phyloP scores from a whole-genome alignment of 2,113 vertebrate species.

The Grus americana region DNA sequence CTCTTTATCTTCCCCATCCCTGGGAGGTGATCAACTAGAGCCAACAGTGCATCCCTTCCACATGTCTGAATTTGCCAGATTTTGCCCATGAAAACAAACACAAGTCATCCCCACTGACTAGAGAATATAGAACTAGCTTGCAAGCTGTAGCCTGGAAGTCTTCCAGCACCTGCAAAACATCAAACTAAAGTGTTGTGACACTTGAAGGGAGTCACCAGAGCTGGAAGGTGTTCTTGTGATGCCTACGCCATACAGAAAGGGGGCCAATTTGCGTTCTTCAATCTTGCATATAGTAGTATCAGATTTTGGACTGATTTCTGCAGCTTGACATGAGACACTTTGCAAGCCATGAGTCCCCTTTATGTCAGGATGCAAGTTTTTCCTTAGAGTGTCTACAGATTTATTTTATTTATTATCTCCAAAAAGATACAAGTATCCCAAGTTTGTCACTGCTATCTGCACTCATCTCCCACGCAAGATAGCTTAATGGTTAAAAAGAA shows the following conservation, averaged over 20 bases:
- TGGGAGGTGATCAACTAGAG: background rate
- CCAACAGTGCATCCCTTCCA: background rate
- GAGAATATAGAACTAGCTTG: background rate
- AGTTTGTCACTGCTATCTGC: background rate
- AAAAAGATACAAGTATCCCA: background rate
- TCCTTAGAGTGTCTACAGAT: background rate
- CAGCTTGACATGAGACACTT: background rate
- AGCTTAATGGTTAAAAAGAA: background rate
- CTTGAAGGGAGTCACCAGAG: background rate
- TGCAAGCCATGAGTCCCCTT: background rate
- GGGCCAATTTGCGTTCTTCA: background rate
- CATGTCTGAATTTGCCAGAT: background rate
- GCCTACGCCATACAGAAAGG: background rate
- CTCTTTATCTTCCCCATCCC: background rate
- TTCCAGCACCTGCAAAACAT: background rate
- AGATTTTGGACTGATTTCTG: background rate
- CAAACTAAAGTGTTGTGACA: background rate
- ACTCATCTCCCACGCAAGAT: background rate
- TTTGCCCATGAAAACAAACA: background rate
- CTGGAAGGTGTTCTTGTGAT: background rate
- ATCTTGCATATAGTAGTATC: background rate
- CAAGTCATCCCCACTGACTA: background rate
- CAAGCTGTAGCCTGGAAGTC: background rate
- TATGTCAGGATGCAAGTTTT: background rate
- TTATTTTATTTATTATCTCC: background rate